These are phyloP conservation scores for Lithophane semibrunnea DNA, from an alignment of 2,888 invertebrate genomes.

Conservation along the genomic window DNA sequence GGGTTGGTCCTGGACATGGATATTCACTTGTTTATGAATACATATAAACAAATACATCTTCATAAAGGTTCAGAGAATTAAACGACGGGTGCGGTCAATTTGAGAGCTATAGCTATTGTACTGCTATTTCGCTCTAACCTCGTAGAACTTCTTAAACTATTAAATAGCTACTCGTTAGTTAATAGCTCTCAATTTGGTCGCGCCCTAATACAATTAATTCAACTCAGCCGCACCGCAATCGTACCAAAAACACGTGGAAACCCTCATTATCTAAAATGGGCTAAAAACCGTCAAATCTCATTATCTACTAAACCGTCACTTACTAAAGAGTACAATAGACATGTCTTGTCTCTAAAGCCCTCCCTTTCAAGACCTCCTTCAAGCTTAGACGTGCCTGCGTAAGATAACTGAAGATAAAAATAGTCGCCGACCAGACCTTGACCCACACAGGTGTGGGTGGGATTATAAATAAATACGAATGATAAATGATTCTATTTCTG, in stretches of 20 bases:
- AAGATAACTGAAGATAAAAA: slow-evolving; percentile 14
- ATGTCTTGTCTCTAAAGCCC: background rate
- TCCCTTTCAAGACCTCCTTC: background rate
- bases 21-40: background rate
- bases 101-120: background rate
- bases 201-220: background rate
- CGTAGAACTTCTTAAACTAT: background rate
- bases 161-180: no score
- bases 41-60: background rate
- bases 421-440: slow-evolving; percentile 22
- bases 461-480: background rate
- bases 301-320: no score
- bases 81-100: background rate
- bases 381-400: background rate
- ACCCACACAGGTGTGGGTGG: background rate
- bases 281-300: background rate
- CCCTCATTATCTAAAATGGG: background rate
- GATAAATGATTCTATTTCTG: no score
- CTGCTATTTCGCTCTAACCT: background rate
- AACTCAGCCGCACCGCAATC: background rate
- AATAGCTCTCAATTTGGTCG: background rate
- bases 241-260: background rate
- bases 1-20: slow-evolving; percentile 49
- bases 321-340: background rate
- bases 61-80: background rate